Conservation (phyloP, 1,140 invertebrate species). For the Drosophila ambigua region DNA sequence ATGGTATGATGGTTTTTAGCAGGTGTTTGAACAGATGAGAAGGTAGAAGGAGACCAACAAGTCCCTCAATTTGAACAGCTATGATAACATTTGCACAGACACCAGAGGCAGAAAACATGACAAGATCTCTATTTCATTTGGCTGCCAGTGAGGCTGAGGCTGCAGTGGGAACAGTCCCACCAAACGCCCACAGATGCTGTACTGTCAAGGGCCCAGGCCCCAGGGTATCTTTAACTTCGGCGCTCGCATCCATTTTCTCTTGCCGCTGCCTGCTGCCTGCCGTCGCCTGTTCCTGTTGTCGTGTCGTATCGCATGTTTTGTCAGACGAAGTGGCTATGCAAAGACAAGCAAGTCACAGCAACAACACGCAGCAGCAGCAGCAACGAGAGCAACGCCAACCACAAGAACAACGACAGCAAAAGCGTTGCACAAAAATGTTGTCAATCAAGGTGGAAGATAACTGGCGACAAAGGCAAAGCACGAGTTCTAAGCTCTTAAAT, state of each 20-base stretch:
- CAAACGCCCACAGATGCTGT: too few relatives aligned
- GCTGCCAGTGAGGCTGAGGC: too few relatives aligned
- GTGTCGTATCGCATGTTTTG: conserved; percentile 77
- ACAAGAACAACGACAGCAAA: conserved; percentile 28
- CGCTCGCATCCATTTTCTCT: not conserved
- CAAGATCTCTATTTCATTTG: too few relatives aligned
- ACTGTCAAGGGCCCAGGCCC: too few relatives aligned
- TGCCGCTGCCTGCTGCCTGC: conserved; percentile 13
- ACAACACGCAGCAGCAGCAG: conserved; percentile 9
- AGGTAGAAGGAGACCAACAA: too few relatives aligned
- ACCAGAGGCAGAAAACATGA: too few relatives aligned
- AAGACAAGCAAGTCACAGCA: conserved; percentile 54
- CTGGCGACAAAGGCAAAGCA: conserved; percentile 57
- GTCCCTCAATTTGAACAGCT: too few relatives aligned
- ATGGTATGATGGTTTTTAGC: too few relatives aligned
- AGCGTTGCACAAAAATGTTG: conserved; percentile 71
- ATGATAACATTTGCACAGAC: not conserved
- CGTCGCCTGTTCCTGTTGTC: conserved; percentile 42
- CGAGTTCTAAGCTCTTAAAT: conserved; percentile 50
- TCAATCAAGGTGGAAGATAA: conserved; percentile 74
- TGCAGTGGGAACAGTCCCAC: too few relatives aligned
- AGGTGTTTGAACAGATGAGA: too few relatives aligned
- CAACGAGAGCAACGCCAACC: conserved; percentile 20
- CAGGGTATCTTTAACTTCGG: too few relatives aligned
- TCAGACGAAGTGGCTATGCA: conserved; percentile 75